Percentiles rank a stretch among this genome's conserved stretches.
Evolutionary conservation across 2,113 vertebrate species (phyloP).

Genomic region (Oncorhynchus kisutch): DNA sequence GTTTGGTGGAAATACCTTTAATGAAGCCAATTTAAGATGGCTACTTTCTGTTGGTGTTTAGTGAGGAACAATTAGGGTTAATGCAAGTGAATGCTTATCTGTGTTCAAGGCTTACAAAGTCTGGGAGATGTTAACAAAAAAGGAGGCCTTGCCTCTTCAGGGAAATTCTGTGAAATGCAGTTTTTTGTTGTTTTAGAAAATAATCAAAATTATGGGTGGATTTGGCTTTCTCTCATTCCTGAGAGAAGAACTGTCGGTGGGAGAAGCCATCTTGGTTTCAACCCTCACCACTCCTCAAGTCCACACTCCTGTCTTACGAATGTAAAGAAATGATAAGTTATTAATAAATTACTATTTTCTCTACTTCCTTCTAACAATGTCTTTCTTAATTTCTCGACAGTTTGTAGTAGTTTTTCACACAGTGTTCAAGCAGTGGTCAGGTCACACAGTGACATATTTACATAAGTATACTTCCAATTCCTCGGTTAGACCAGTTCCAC

Average conservation of each 20-base stretch:
- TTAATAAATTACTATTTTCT: conserved; percentile 99
- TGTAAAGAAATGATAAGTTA: conserved; percentile 98
- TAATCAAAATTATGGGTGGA: conserved; percentile 27
- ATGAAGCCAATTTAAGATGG: background rate
- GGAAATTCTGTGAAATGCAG: conserved; percentile 86
- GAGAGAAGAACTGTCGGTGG: conserved; percentile 70
- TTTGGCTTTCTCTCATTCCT: conserved; percentile 33
- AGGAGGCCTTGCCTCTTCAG: conserved; percentile 81
- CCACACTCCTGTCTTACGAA: conserved; percentile 81
- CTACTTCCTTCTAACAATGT: conserved; percentile 72
- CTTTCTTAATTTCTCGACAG: conserved; percentile 10
- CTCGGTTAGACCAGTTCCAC: conserved; percentile 5
- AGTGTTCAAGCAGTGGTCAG: background rate
- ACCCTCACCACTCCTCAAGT: conserved; percentile 56
- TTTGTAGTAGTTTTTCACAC: background rate
- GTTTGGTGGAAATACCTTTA: background rate
- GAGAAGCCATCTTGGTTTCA: conserved; percentile 56
- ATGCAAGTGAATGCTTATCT: conserved; percentile 31
- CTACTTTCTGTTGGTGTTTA: background rate
- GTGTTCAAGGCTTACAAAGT: conserved; percentile 41
- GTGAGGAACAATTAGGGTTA: conserved; percentile 38
- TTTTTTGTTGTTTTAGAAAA: conserved; percentile 66
- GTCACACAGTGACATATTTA: conserved; percentile 34
- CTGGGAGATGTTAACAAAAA: conserved; percentile 45
- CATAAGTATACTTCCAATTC: conserved; percentile 36